Percentiles rank a stretch among this genome's conserved stretches.
phyloP scores from a whole-genome alignment of 1,140 invertebrate genomes.

The Lepidurus packardi region DNA sequence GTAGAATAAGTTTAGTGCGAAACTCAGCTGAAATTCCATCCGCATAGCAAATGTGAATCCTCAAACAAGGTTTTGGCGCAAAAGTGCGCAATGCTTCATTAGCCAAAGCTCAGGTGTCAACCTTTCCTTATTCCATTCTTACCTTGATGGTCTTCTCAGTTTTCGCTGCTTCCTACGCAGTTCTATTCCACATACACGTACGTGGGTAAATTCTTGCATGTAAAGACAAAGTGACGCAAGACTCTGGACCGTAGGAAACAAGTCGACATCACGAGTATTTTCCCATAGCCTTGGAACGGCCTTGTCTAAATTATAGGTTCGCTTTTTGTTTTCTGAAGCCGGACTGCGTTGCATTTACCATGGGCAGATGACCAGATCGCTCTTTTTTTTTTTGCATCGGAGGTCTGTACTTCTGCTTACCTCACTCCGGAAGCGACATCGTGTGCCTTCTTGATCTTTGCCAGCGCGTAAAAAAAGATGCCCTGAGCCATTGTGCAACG shows the following conservation, averaged over 20 bases:
- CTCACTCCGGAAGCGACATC: conserved; percentile 18
- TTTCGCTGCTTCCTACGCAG: neutral
- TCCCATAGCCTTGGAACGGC: conserved; percentile 17
- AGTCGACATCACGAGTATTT: conserved; percentile 7
- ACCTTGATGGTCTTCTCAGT: neutral
- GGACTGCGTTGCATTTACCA: neutral
- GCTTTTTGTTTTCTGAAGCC: neutral
- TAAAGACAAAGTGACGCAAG: neutral
- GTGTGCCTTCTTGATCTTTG: neutral
- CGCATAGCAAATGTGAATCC: neutral
- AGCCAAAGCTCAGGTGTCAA: neutral
- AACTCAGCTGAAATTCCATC: conserved; percentile 5
- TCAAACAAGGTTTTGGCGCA: neutral
- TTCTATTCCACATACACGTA: neutral
- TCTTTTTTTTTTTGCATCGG: neutral
- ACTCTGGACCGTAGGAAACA: neutral
- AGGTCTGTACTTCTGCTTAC: neutral
- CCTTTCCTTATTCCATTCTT: neutral
- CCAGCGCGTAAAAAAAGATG: neutral
- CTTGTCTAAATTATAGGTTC: neutral
- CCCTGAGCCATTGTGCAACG: neutral
- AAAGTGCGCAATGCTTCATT: neutral
- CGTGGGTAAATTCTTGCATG: neutral
- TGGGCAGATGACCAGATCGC: neutral
- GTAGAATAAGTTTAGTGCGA: neutral